Evolutionary conservation across 2,113 vertebrate genomes (phyloP), one percentile per base, ranked within the genome.

Genomic region (Brachypteracias leptosomus): DNA sequence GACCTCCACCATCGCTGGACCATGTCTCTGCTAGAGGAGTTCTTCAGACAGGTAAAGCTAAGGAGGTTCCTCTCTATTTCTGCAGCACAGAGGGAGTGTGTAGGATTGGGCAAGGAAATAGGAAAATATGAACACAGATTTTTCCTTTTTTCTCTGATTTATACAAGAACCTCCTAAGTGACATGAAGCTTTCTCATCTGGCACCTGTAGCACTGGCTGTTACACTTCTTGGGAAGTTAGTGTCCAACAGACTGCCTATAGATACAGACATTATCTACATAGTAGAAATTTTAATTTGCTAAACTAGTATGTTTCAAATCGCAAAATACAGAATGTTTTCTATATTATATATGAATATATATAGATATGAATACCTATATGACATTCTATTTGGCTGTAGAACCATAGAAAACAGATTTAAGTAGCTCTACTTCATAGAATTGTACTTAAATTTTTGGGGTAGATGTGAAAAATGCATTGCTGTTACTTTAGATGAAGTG

Each of bases 1-100:
- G 98, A 99, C 76, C 98, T 99, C 44, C 99, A 99, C 94, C 98
- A 99, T 63, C 99, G 98, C 95, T 99, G 99, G 99, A 99, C 99
- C 58, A 98, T 98, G 97, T 99, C 99, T 13, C 97, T 99, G 26
- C 97, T 99, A 75, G 99, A 99, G 95, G 99, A 99, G 95, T 99
- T 99, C 98, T 99, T 99, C 97, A 98, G 99, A 98, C 99, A 99
- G 99, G 98, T 99, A 97, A 88, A 42, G 17, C 63, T 58, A 18
- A 17, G 51, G 40, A 84, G 57, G 46, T 68, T 46, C 29, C 33
- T 83, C 68, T 83, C 19, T n/a, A 36, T 49, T 89, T 86, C 55
- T 89, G 24, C 24, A 72, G 25, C 31, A 26, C 55, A 59, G 38
- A 38, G 14, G 29, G 22, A 38, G 6, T 24, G 1, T 44, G 25